Conservation (phyloP, 2,113 vertebrate species). For the Hemibagrus wyckioides region DNA sequence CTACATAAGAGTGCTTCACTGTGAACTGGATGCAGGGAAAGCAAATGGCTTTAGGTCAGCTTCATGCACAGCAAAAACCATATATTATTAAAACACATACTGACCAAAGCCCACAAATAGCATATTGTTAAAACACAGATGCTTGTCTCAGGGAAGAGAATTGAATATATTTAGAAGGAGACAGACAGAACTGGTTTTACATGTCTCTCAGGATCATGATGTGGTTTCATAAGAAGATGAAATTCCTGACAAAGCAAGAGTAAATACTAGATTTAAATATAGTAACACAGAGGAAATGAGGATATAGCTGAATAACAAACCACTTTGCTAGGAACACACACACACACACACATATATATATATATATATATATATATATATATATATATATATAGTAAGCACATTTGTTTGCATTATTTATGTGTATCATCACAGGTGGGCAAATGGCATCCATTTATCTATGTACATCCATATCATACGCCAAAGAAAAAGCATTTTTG, state of each 20-base stretch:
- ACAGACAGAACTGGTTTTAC: background rate
- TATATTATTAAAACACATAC: background rate
- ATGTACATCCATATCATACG: background rate
- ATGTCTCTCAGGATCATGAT: background rate
- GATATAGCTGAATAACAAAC: background rate
- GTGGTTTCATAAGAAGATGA: conserved; percentile 9
- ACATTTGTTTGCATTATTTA: conserved; percentile 20
- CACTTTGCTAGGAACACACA: background rate
- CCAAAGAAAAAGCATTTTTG: background rate
- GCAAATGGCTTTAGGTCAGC: background rate
- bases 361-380: conserved; percentile 7
- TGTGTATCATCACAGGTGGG: conserved; percentile 2
- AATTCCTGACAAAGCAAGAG: background rate
- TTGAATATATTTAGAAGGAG: background rate
- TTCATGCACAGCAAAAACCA: background rate
- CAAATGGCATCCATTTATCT: conserved; percentile 16
- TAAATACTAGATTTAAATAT: conserved; percentile 6
- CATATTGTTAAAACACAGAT: background rate
- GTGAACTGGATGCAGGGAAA: background rate
- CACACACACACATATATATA: conserved; percentile 1
- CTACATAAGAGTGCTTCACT: background rate
- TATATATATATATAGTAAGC: background rate
- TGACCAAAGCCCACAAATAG: background rate
- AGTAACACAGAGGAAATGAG: background rate
- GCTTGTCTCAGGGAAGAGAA: background rate